Evolutionary conservation across 2,797 vertebrate species (phyloP).

Genomic region (Enteromius treurensis): DNA sequence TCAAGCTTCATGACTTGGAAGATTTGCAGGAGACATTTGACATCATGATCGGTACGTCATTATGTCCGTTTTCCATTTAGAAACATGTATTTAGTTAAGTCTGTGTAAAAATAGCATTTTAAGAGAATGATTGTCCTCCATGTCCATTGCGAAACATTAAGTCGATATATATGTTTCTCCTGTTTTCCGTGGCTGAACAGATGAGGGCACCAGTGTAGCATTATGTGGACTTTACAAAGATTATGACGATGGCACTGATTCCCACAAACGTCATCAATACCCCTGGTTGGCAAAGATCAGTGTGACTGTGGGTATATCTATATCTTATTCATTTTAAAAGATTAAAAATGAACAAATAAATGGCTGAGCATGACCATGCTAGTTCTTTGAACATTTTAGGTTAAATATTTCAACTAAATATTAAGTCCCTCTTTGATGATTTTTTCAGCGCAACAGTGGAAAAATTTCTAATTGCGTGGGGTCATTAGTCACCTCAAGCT

Average conservation of each 20-base stretch:
- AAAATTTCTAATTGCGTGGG: slow-evolving; percentile 66
- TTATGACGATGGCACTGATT: rapidly evolving
- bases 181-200: slow-evolving; percentile 54
- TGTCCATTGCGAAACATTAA: background rate
- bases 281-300: slow-evolving; percentile 73
- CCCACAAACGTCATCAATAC: slow-evolving; percentile 42
- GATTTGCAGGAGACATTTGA: slow-evolving; percentile 66
- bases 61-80: background rate
- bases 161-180: background rate
- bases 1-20: slow-evolving; percentile 57
- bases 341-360: background rate
- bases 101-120: background rate
- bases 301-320: slow-evolving; percentile 64
- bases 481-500: slow-evolving; percentile 71
- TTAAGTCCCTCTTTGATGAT: background rate
- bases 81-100: background rate
- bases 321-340: background rate
- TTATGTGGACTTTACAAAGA: slow-evolving; percentile 75
- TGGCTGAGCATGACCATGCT: background rate
- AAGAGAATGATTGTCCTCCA: background rate
- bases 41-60: slow-evolving; percentile 72
- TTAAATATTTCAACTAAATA: background rate
- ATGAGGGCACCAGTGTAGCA: slow-evolving; percentile 66
- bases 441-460: slow-evolving; percentile 18
- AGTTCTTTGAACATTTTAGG: background rate